Percentiles rank a stretch among this genome's conserved stretches.
phyloP scores from a whole-genome alignment of 64 coral and sea anemone species.

The Stylophora pistillata region DNA sequence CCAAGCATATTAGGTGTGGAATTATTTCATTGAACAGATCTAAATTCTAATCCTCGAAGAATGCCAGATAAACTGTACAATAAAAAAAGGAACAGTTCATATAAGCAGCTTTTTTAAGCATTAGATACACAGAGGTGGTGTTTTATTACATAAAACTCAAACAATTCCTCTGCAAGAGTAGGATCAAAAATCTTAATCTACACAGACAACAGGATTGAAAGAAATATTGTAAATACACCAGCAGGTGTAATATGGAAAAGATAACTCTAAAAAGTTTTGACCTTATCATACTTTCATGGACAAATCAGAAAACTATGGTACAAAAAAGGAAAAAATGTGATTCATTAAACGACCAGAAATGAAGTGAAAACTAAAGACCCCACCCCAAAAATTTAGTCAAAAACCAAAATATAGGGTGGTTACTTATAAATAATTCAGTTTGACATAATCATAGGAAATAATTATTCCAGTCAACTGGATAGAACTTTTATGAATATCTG shows the following conservation, averaged over 20 bases:
- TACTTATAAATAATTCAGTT: slow-evolving; percentile 49
- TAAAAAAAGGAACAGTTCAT: not conserved
- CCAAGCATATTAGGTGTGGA: too few species aligned
- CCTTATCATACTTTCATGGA: not conserved
- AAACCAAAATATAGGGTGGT: slow-evolving; percentile 21
- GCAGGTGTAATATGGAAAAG: slow-evolving; percentile 9
- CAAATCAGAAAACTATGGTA: not conserved
- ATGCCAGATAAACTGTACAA: not conserved
- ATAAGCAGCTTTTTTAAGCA: not conserved
- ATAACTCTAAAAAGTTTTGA: not conserved
- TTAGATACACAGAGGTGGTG: not conserved
- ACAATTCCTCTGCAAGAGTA: not conserved
- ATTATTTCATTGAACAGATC: too few species aligned
- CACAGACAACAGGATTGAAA: not conserved
- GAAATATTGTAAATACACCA: slow-evolving; percentile 12
- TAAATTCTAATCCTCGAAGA: too few species aligned
- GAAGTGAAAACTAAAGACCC: not conserved
- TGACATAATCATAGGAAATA: slow-evolving; percentile 21
- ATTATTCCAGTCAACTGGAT: slow-evolving; percentile 24
- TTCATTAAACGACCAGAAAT: not conserved
- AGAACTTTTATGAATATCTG: slow-evolving; percentile 3
- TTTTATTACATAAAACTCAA: not conserved
- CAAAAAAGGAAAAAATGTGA: not conserved
- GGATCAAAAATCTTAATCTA: not conserved
- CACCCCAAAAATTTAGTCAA: slow-evolving; percentile 8